Evolutionary conservation across 2,888 invertebrate species (phyloP), one percentile per base, ranked within the genome.

Genomic region (Orthonevra nobilis): DNA sequence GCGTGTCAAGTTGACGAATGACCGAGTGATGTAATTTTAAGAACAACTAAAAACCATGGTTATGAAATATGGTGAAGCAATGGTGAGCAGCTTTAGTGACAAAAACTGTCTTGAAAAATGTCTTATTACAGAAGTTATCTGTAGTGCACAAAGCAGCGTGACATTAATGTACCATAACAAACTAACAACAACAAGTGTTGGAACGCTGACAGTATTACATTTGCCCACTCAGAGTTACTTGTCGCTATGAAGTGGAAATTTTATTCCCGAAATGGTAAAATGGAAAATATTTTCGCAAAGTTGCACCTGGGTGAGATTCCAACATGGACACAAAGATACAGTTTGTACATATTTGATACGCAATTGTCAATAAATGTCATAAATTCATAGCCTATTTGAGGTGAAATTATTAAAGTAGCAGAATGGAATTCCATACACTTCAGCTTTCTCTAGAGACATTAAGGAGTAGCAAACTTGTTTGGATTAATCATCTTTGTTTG

Each of bases 71-170:
- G 66, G 66, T 58, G 56, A 63, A 48, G 38, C 50, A 40, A 64
- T 52, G 40, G 40, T 42, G 23, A 19, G 15, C 48, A 61, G 46
- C 66, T 73, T 36, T 42, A 68, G 54, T 61, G 68, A 74, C 68
- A 68, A 60, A 74, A 74, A 66, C 50, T 73, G 42, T 64, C 72
- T 73, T 42, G 4, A 12, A 64, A n/a, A 72, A 56, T 48, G 38
- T 46, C 4, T 26, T 20, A 58, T 73, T 64, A 52, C 23, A 32
- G 9, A 26, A 50, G 32, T n/a, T 19, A 28, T 38, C 36, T 14
- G 20, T 17, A 23, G 5, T 30, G 20, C 23, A 26, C 32, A 15
- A 6, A 36, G 7, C 36, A 54, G 48, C 10, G 9, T 46, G 52
- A 17, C 52, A 19, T 40, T 44, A 54, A 23, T 38, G 36, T 38